These are phyloP conservation scores for Musca vetustissima DNA, from an alignment of 1,140 invertebrate species.

Conservation along the genomic window DNA sequence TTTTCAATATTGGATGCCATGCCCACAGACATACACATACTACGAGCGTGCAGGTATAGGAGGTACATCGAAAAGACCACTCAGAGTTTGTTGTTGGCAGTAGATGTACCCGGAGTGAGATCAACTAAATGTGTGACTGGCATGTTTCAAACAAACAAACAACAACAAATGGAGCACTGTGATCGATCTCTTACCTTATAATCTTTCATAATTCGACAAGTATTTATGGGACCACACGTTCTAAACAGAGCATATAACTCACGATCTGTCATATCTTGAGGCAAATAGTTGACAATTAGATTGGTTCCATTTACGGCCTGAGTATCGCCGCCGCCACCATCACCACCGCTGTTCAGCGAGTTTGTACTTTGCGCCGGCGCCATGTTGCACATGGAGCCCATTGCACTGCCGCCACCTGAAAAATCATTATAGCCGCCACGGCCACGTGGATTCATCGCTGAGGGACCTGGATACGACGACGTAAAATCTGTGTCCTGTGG, in stretches of 20 bases:
- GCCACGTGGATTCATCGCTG: constrained; percentile 35
- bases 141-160: no score
- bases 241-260: constrained; percentile 87
- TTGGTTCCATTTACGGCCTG: constrained; percentile 65
- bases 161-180: no score
- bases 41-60: no score
- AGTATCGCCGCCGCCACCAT: constrained; percentile 42
- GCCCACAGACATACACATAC: no score
- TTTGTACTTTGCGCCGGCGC: constrained; percentile 51
- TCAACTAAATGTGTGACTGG: no score
- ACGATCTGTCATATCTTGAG: constrained; percentile 89
- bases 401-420: constrained; percentile 47
- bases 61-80: no score
- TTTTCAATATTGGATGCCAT: neutral
- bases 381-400: constrained; percentile 49
- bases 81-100: neutral
- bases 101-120: neutral
- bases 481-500: constrained; percentile 56
- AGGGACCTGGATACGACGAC: constrained; percentile 50
- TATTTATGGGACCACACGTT: constrained; percentile 83
- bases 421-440: constrained; percentile 50
- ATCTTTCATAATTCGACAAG: constrained; percentile 89
- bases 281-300: constrained; percentile 94
- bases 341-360: constrained; percentile 43
- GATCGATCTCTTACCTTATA: constrained; percentile 67